Evolutionary conservation across 1,140 invertebrate genomes (phyloP).

Genomic region (Octopus bimaculoides): DNA sequence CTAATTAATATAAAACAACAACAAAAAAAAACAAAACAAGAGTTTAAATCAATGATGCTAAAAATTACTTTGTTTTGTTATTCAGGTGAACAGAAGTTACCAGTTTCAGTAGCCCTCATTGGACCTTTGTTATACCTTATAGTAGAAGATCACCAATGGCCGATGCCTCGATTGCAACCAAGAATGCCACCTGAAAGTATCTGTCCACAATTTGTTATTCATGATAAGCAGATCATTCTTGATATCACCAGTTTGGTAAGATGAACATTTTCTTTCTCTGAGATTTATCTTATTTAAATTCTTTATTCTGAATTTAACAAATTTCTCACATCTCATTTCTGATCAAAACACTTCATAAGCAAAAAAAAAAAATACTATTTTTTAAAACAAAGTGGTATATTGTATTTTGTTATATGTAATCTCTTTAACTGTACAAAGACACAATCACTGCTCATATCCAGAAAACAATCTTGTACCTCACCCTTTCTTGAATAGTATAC

Average conservation of each 20-base stretch:
- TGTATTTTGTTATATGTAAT: too few species aligned
- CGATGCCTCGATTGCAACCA: conserved; percentile 45
- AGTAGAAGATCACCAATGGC: conserved; percentile 50
- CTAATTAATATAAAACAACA: not conserved
- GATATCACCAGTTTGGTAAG: conserved; percentile 49
- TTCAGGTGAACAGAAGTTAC: conserved; percentile 27
- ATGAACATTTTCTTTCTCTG: not conserved
- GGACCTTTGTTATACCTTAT: conserved; percentile 36
- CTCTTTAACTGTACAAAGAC: too few species aligned
- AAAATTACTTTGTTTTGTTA: not conserved
- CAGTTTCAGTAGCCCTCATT: conserved; percentile 38
- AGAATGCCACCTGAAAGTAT: conserved; percentile 35
- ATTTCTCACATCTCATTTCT: too few species aligned
- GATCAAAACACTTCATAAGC: too few species aligned
- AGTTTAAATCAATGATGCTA: not conserved
- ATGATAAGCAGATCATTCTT: conserved; percentile 45
- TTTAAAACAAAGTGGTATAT: too few species aligned
- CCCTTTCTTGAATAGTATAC: too few species aligned
- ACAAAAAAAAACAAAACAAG: not conserved
- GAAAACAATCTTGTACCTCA: too few species aligned
- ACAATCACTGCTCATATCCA: too few species aligned
- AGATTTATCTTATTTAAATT: too few species aligned
- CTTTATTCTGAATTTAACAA: too few species aligned
- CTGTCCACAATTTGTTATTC: conserved; percentile 43
- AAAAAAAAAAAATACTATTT: too few species aligned